Base-by-base conservation (phyloP, 1,140 invertebrate species). In the Chelonus insularis region DNA sequence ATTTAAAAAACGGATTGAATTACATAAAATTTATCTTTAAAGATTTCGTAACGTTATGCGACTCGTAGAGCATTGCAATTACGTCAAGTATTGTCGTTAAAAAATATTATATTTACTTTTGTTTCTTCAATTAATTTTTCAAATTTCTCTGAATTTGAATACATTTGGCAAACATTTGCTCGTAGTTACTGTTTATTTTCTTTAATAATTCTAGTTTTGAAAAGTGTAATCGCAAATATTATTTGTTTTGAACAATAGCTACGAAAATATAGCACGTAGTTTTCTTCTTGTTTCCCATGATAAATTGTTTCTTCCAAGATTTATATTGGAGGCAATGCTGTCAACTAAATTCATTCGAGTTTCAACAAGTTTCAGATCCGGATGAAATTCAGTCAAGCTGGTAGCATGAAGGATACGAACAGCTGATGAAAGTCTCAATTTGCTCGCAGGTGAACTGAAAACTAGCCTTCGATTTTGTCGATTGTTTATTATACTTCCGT, bases 41-140 rank as follows among this genome's bases (percentile, higher is more conserved):
- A n/a, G n/a, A n/a, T n/a, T n/a, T n/a, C n/a, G n/a, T n/a, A n/a
- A n/a, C n/a, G n/a, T 48, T 20, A 56, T 66, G 60, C 57, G 50
- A 61, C 48, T 63, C 61, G 48, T 68, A 36, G 29, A 64, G 70
- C 51, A 55, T 63, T 68, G 65, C 63, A 59, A 59, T 48, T 62
- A 68, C n/a, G n/a, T n/a, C 68, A 39, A 69, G 71, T 75, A 75
- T 75, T 72, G 73, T 71, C 69, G 64, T 74, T 73, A 73, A 72
- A 73, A 73, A 73, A 73, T 72, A 73, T 72, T 47, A 63, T 67
- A 64, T 71, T 58, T 60, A 20, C n/a, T n/a, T n/a, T n/a, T n/a
- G n/a, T n/a, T 57, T 14, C 6, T 51, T 56, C n/a, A 39, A n/a
- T 39, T 39, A 12, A 3, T 52, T 36, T 29, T 52, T 52, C 2